Conservation (phyloP, 2,888 invertebrate genomes). For the Limenitis camilla region DNA sequence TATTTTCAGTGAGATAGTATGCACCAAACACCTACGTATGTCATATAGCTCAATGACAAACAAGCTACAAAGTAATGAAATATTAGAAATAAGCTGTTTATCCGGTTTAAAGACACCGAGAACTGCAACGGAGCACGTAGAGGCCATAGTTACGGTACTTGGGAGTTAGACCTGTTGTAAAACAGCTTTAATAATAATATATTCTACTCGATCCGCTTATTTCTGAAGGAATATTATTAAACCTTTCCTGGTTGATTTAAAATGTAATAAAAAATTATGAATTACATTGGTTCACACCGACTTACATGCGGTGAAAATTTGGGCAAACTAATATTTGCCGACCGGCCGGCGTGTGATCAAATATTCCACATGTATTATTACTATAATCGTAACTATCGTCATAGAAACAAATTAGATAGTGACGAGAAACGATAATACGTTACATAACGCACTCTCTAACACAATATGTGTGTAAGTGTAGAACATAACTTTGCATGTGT, state of each 20-base stretch:
- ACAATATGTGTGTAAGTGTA: background rate
- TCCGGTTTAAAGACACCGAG: conserved; percentile 28
- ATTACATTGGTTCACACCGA: no score
- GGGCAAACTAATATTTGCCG: no score
- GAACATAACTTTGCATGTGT: background rate
- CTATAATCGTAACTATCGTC: background rate
- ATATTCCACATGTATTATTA: no score
- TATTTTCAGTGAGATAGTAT: no score
- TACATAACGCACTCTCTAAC: background rate
- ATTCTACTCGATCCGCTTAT: background rate
- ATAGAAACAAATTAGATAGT: conserved; percentile 1
- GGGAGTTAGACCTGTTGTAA: conserved; percentile 31
- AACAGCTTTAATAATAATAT: background rate
- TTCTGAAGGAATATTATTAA: background rate
- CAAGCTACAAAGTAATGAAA: conserved; percentile 38
- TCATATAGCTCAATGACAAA: conserved; percentile 39
- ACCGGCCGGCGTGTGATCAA: no score
- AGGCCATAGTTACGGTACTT: conserved; percentile 54
- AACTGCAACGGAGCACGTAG: conserved; percentile 33
- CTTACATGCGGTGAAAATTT: no score
- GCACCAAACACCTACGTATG: no score
- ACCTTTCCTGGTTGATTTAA: no score
- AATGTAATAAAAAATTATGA: no score
- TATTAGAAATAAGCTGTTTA: conserved; percentile 36
- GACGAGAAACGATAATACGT: conserved; percentile 1